Conservation (phyloP, 2,797 vertebrate genomes). For the Etheostoma nigrum region DNA sequence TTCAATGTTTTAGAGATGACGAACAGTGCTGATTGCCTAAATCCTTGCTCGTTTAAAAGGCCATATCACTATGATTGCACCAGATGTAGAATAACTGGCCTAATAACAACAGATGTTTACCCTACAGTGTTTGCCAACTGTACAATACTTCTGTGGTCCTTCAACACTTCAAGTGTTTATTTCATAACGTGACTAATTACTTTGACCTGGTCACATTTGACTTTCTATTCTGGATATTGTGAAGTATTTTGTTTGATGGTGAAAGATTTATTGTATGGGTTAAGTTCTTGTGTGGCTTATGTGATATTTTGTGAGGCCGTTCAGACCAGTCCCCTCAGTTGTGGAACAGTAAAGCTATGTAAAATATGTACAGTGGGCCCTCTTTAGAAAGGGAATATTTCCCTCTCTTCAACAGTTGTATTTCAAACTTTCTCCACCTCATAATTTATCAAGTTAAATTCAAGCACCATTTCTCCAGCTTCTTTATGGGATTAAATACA, state of each 20-base stretch:
- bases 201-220: conserved; percentile 39
- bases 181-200: conserved; percentile 33
- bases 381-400: conserved; percentile 34
- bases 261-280: conserved; percentile 46
- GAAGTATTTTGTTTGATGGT: conserved; percentile 36
- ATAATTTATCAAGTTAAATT: conserved; percentile 32
- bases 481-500: neutral
- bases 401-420: conserved; percentile 10
- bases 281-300: conserved; percentile 14
- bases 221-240: conserved; percentile 22
- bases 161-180: conserved; percentile 22
- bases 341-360: conserved; percentile 45
- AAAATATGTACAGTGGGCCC: conserved; percentile 26
- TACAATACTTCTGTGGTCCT: conserved; percentile 11
- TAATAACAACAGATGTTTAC: conserved; percentile 18
- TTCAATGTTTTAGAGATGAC: conserved; percentile 5
- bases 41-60: conserved; percentile 13
- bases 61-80: conserved; percentile 5
- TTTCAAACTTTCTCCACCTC: conserved; percentile 38
- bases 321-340: conserved; percentile 41
- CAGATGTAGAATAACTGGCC: conserved; percentile 14
- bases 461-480: conserved; percentile 1
- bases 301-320: conserved; percentile 33
- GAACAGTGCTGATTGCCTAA: conserved; percentile 20
- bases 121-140: neutral